Evolutionary conservation across 2,797 vertebrate species (phyloP).

Genomic region (Typhlichthys eigenmanni): DNA sequence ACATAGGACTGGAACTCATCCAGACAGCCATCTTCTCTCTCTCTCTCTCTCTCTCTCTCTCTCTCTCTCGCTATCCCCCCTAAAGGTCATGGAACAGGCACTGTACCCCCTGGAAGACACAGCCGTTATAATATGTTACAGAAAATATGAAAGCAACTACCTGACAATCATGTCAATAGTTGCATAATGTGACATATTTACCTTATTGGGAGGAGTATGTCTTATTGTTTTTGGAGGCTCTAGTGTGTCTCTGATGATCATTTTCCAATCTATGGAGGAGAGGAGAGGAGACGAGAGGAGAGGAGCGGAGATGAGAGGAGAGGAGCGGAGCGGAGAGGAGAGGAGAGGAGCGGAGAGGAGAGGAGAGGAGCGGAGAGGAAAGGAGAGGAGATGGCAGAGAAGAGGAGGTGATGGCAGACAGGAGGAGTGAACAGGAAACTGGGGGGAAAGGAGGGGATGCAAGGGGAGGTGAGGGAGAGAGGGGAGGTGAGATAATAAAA

Average conservation of each 20-base stretch:
- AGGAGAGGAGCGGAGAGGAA: not conserved
- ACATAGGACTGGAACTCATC: too few species aligned
- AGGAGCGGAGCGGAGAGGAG: not conserved
- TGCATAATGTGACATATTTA: conserved; percentile 27
- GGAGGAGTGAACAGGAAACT: not conserved
- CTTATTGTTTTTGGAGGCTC: conserved; percentile 27
- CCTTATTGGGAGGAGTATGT: conserved; percentile 40
- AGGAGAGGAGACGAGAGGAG: not conserved
- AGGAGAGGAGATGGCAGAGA: not conserved
- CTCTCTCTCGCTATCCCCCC: too few species aligned
- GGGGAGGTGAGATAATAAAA: not conserved
- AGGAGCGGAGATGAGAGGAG: conserved; percentile 6
- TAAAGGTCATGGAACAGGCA: too few species aligned
- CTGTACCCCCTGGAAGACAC: too few species aligned
- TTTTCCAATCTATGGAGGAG: conserved; percentile 16
- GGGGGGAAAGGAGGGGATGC: not conserved
- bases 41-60: too few species aligned
- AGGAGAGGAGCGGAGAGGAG: conserved; percentile 1
- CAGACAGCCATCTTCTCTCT: too few species aligned
- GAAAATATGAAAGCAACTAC: too few species aligned
- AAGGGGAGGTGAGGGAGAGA: not conserved
- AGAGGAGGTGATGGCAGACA: not conserved
- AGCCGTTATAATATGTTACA: too few species aligned
- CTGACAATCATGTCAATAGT: too few species aligned
- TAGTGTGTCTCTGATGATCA: conserved; percentile 41